Base-by-base conservation (phyloP, 2,113 vertebrate species). In the Chionomys nivalis region DNA sequence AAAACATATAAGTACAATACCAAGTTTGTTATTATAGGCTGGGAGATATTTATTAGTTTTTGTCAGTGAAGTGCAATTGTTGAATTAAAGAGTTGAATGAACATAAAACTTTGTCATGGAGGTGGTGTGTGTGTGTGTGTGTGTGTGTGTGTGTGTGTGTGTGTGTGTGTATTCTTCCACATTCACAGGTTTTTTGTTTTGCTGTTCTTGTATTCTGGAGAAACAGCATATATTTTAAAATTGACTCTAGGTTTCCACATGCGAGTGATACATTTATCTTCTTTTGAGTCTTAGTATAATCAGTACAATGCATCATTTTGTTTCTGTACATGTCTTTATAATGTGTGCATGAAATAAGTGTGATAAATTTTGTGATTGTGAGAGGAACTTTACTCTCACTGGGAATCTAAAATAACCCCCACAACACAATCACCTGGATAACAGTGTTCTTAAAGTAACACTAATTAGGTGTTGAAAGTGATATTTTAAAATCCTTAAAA, bases 21-120 rank as follows among this genome's bases (percentile, higher is more conserved):
- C 39, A 78, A 90, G 9, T 24, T 95, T 87, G 90, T 90, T 96
- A 75, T n/a, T 36, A 55, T 36, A 77, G 52, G 47, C 21, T 65
- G 44, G 76, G 94, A 65, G 14, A 70, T 63, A 63, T 49, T 90
- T 61, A 58, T 89, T 24, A 36, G 11, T 7, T 94, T 61, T 89
- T 94, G 8, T 24, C 39, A 76, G 2, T 55, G 33, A 26, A 93
- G 10, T 39, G 0, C 28, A 73, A 79, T 47, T 78, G 70, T 23
- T 90, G 33, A 55, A 36, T 92, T 44, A 88, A 55, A 73, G 76
- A 90, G 39, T 7, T 42, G 8, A 5, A 76, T 86, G 21, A 17
- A 13, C 9, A 19, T 63, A 68, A 83, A 76, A 76, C 79, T 28
- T 81, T 8, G 23, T 66, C 7, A 85, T 61, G 31, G 33, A 33